Base-by-base conservation (phyloP, 1,140 invertebrate species). In the Heliothis subflexa region DNA sequence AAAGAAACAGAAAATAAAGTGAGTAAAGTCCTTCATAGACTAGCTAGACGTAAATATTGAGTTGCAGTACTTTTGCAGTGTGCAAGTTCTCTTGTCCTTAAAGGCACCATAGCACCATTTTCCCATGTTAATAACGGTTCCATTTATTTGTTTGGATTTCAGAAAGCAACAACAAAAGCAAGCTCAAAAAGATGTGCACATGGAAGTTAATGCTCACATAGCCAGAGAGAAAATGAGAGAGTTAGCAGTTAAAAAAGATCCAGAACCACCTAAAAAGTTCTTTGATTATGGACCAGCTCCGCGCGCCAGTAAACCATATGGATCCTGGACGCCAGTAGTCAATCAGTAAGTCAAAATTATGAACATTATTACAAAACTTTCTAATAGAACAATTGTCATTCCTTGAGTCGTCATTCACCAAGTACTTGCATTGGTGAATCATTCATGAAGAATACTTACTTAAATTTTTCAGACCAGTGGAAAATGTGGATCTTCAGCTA, bases 311-410 rank as follows among this genome's bases (percentile, higher is more conserved):
- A 95, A 96, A 86, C 96, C 97, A 2, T 97, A 96, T 84, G 97
- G 97, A 10, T 90, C 95, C 25, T 97, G 97, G 97, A 95, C 95
- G 83, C 94, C 95, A 33, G 95, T 97, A 18, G 90, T 95, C 73
- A 85, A 90, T 81, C 88, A 91, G 96, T 96, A 94, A 92, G 90
- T 77, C 14, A 33, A 40, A 14, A 4, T 28, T 47, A 54, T 52
- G 40, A 14, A 40, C 78, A 54, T 59, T 40, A 7, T 9, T 40
- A 9, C 33, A 40, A 33, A 33, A 40, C 33, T 33, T 9, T 40
- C 33, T 9, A 9, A 40, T 40, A 9, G 33, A 40, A 40, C 1
- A 9, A 40, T 7, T 5, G 0, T 40, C 33, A 40, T 40, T 40
- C 5, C 5, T 40, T 40, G 9, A 9, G 0, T 40, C 33, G 5